Evolutionary conservation across 1,140 invertebrate genomes (phyloP).

Genomic region (Pseudobourletiella spinata): DNA sequence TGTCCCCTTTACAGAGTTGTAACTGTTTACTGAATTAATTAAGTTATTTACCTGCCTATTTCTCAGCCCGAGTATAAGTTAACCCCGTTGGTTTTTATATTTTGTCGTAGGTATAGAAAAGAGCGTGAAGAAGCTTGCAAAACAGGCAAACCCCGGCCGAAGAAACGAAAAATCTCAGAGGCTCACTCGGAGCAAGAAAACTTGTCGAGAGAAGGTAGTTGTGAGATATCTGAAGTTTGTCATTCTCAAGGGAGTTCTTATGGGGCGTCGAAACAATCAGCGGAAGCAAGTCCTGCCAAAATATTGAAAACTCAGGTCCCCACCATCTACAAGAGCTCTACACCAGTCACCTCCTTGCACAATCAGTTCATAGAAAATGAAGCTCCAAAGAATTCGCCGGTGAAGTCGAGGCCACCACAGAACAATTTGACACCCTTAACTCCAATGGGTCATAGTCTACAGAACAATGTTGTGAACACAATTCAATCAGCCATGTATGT

Average conservation of each 20-base stretch:
- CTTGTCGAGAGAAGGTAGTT: conserved; percentile 5
- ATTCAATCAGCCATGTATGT: not conserved
- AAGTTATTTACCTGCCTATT: no score
- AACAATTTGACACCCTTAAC: not conserved
- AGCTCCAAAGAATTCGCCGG: not conserved
- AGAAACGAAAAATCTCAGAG: conserved; percentile 11
- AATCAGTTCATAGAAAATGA: not conserved
- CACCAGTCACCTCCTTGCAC: no score
- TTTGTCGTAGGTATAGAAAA: conserved; percentile 23
- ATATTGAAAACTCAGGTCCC: not conserved
- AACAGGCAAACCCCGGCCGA: conserved; percentile 8
- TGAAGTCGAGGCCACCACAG: not conserved
- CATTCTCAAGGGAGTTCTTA: not conserved
- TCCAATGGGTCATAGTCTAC: conserved; percentile 19
- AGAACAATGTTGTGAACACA: conserved; percentile 11
- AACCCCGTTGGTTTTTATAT: not conserved
- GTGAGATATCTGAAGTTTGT: not conserved
- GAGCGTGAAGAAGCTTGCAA: conserved; percentile 22
- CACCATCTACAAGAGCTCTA: not conserved
- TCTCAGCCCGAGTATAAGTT: no score
- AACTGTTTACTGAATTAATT: no score
- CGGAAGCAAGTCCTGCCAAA: not conserved
- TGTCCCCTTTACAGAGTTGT: not conserved
- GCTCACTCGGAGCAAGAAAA: conserved; percentile 24
- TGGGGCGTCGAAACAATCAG: not conserved